Evolutionary conservation across 2,797 vertebrate genomes (phyloP).

Genomic region (Sternarchorhynchus goeldii): DNA sequence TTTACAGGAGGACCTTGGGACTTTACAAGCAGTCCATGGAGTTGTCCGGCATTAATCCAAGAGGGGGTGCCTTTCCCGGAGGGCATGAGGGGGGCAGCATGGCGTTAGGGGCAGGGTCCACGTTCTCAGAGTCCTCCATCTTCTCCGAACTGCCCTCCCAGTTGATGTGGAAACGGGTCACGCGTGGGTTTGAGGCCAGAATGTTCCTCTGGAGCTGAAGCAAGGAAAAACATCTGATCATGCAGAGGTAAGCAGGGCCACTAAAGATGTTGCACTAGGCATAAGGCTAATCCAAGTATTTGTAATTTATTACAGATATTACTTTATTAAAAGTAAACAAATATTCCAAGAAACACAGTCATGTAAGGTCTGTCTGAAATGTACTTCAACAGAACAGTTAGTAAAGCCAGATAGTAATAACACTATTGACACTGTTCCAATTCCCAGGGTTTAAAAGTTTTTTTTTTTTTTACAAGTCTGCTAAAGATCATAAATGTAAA

Average conservation of each 20-base stretch:
- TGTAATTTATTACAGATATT: too few relatives aligned
- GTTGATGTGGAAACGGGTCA: slow-evolving; percentile 94
- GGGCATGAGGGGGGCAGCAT: slow-evolving; percentile 81
- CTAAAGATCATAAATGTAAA: too few relatives aligned
- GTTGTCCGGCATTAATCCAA: slow-evolving; percentile 85
- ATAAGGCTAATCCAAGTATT: too few relatives aligned
- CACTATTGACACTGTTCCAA: too few relatives aligned
- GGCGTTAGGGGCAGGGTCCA: slow-evolving; percentile 81
- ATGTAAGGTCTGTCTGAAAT: too few relatives aligned
- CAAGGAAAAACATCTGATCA: not conserved
- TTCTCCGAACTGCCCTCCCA: slow-evolving; percentile 86
- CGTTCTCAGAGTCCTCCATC: slow-evolving; percentile 87
- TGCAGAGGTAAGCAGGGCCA: not conserved
- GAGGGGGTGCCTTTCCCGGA: slow-evolving; percentile 78
- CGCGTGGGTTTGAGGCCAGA: slow-evolving; percentile 88
- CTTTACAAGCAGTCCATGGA: slow-evolving; percentile 91
- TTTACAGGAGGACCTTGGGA: slow-evolving; percentile 19
- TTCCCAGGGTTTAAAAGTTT: too few relatives aligned
- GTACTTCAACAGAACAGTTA: too few relatives aligned
- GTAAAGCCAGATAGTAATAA: too few relatives aligned
- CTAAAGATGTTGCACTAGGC: not conserved
- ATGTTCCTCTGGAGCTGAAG: slow-evolving; percentile 90
- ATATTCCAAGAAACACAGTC: too few relatives aligned
- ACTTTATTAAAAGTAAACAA: too few relatives aligned
- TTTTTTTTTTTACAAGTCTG: too few relatives aligned